Evolutionary conservation across 2,888 invertebrate genomes (phyloP), one percentile per base, ranked within the genome.

Genomic region (Xestia ashworthii): DNA sequence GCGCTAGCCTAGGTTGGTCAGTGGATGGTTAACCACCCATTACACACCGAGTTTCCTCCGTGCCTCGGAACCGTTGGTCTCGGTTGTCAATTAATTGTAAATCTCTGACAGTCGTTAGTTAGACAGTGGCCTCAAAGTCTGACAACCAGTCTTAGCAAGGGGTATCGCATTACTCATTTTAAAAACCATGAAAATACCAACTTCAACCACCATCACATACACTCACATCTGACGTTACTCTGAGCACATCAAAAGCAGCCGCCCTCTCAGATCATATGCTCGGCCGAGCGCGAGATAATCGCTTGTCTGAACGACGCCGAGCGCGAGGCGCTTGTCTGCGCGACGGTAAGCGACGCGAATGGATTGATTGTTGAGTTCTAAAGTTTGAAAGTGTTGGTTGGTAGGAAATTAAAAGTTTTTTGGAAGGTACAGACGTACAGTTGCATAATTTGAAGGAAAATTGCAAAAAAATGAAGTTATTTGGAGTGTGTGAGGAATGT

Each of bases 201-300:
- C 14, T 32, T 58, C 11, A 53, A 16, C 22, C n/a, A 62, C 6
- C 65, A 46, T 83, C 68, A 32, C 41, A 32, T 5, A 46, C 71
- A 74, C 64, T 82, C 62, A 65, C 55, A 76, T 67, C 78, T 71
- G 71, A 77, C 67, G 50, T 76, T 65, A 58, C 60, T 66, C 64
- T 12, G 55, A 55, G 67, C 71, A 73, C 76, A 84, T 83, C 83
- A 83, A 83, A 83, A 72, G 58, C 71, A 68, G 65, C 55, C 64
- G 58, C 75, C 76, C 83, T 62, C 60, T 53, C 72, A 78, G 46
- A 87, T 89, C 82, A 84, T 68, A 78, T 74, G 91, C 92, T 89
- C 75, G 82, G 73, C 76, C 71, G 74, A 82, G 89, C 89, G 80
- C 48, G 75, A 84, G 81, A 81, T 82, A 76, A 88, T 86, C 84